Percentiles rank a stretch among this genome's conserved stretches.
Evolutionary conservation across 1,140 invertebrate species (phyloP).

Genomic region (Pseudomyrmex dendroicus): DNA sequence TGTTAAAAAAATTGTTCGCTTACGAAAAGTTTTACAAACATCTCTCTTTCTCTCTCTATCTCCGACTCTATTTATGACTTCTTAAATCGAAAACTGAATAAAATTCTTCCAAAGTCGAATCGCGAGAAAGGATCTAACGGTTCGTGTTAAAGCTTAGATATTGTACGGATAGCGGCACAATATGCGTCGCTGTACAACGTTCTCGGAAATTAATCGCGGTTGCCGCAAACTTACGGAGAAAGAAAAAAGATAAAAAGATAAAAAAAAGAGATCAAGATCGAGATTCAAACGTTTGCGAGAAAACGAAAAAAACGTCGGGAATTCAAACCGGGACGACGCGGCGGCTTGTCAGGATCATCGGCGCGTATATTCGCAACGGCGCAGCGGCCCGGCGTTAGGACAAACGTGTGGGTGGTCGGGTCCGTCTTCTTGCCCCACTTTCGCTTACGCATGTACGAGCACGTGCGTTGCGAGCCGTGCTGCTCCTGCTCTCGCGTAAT

Average conservation of each 20-base stretch:
- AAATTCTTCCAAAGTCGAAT: not conserved
- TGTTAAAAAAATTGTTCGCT: not conserved
- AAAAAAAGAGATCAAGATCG: not conserved
- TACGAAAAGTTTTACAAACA: not conserved
- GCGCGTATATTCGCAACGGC: not conserved
- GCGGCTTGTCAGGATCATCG: conserved; percentile 9
- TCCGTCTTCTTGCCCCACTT: conserved; percentile 70
- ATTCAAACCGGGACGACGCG: conserved; percentile 6
- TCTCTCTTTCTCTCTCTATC: not conserved
- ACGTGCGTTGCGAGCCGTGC: conserved; percentile 62
- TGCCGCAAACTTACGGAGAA: not conserved
- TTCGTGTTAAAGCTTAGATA: no score
- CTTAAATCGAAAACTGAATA: not conserved
- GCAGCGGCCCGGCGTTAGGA: conserved; percentile 20
- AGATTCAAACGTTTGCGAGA: not conserved
- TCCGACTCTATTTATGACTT: no score
- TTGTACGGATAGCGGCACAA: not conserved
- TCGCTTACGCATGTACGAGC: conserved; percentile 74
- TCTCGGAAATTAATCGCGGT: not conserved
- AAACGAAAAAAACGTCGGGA: not conserved
- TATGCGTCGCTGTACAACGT: not conserved
- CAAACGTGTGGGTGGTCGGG: conserved; percentile 70
- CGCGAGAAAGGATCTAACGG: not conserved
- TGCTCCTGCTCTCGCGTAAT: conserved; percentile 41
- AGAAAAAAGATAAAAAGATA: no score